These are phyloP conservation scores for Incurvaria masculella DNA, from an alignment of 2,888 invertebrate genomes.

Conservation along the genomic window DNA sequence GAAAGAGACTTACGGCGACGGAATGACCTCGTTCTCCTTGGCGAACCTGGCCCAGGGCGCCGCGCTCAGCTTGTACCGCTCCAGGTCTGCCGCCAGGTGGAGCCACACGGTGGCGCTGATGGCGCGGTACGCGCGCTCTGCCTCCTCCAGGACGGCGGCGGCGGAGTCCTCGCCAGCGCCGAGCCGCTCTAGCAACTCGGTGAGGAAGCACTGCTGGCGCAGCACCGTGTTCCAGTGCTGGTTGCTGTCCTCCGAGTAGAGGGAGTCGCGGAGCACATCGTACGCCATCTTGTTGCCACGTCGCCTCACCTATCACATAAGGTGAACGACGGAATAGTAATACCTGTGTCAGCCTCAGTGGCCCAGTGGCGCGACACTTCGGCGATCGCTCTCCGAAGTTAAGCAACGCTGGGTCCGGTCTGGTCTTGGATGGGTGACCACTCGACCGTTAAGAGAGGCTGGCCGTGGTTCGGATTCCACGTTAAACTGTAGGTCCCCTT, in stretches of 20 bases:
- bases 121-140: slow-evolving; percentile 56
- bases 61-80: slow-evolving; percentile 53
- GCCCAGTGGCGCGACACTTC: too few species aligned
- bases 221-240: slow-evolving; percentile 67
- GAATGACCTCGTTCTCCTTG: slow-evolving; percentile 18
- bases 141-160: slow-evolving; percentile 40
- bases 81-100: slow-evolving; percentile 71
- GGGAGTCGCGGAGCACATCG: slow-evolving; percentile 34
- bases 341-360: too few species aligned
- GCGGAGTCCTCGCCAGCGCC: slow-evolving; percentile 49
- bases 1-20: slow-evolving; percentile 11
- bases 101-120: slow-evolving; percentile 62
- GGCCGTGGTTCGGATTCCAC: too few species aligned
- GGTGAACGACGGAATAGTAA: too few species aligned
- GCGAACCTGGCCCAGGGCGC: slow-evolving; percentile 53
- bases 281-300: slow-evolving; percentile 66
- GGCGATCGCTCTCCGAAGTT: too few species aligned
- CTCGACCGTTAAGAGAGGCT: too few species aligned
- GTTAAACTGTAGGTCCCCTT: too few species aligned
- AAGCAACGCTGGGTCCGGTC: too few species aligned
- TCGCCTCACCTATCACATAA: slow-evolving; percentile 29
- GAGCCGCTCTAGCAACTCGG: slow-evolving; percentile 59
- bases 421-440: too few species aligned
- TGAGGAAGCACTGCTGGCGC: slow-evolving; percentile 74
- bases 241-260: slow-evolving; percentile 63